A percentile compares a stretch with the other conserved stretches of the same genome.
phyloP scores from a whole-genome alignment of 2,797 vertebrate genomes.

The Spinus pinus region DNA sequence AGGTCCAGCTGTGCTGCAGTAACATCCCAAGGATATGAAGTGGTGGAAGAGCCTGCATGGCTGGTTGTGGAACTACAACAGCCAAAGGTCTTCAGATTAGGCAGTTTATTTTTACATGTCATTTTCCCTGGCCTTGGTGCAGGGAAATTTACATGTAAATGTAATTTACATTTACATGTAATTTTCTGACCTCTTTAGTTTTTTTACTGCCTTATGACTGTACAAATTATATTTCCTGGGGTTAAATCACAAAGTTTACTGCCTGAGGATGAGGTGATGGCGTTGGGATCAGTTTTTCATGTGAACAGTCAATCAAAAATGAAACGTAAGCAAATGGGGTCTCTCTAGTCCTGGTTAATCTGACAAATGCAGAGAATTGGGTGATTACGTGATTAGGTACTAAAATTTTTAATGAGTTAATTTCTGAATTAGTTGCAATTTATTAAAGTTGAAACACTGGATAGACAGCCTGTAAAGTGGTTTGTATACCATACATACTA shows the following conservation, averaged over 20 bases:
- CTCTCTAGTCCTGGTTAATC: not conserved
- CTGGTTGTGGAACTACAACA: not conserved
- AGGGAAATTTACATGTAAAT: no score
- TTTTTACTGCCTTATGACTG: not conserved
- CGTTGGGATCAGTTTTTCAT: not conserved
- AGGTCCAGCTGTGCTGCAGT: not conserved
- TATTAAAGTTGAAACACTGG: not conserved
- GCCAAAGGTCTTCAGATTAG: not conserved
- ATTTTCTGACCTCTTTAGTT: not conserved
- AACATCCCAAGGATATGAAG: not conserved
- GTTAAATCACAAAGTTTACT: not conserved
- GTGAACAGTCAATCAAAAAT: not conserved
- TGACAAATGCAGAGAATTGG: not conserved
- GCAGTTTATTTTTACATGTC: not conserved
- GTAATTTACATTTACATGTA: not conserved
- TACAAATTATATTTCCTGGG: not conserved
- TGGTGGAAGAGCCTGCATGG: not conserved
- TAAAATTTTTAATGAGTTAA: not conserved
- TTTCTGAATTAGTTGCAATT: not conserved
- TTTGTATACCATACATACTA: not conserved
- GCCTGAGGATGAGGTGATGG: not conserved
- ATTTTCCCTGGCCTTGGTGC: not conserved
- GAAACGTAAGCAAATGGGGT: fast-evolving
- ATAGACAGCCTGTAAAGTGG: not conserved
- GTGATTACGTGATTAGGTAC: not conserved